Evolutionary conservation across 1,140 invertebrate species (phyloP).

Genomic region (Drosophila tropicalis): DNA sequence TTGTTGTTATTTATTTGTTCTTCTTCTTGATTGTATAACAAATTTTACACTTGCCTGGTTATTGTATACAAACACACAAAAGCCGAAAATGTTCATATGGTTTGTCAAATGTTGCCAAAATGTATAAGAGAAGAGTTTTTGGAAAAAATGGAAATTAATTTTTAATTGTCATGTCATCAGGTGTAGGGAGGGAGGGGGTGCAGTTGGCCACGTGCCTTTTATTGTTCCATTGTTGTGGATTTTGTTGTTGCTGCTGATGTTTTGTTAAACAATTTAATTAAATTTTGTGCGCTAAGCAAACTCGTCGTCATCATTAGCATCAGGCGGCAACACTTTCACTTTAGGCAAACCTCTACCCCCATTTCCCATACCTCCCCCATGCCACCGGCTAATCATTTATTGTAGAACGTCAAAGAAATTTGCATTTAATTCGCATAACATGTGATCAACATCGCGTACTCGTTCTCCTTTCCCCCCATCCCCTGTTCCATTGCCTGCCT

Average conservation of each 20-base stretch:
- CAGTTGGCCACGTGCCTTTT: slow-evolving; percentile 4
- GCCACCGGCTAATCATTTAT: not conserved
- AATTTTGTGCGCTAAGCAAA: slow-evolving; percentile 24
- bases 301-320: slow-evolving; percentile 31
- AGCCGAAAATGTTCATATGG: slow-evolving; percentile 16
- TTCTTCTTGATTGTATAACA: slow-evolving; percentile 24
- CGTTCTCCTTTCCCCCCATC: not conserved
- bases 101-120: slow-evolving; percentile 3
- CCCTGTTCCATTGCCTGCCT: not conserved
- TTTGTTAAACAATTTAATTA: slow-evolving; percentile 24
- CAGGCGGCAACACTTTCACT: slow-evolving; percentile 36
- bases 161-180: slow-evolving; percentile 54
- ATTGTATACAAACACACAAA: slow-evolving; percentile 10
- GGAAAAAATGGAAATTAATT: slow-evolving; percentile 53
- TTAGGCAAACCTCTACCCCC: slow-evolving; percentile 8
- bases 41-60: slow-evolving; percentile 50
- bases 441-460: slow-evolving; percentile 36
- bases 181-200: not conserved
- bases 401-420: slow-evolving; percentile 32
- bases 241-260: slow-evolving; percentile 33
- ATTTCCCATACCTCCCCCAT: not conserved
- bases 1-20: slow-evolving; percentile 20
- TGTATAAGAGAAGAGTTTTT: not conserved
- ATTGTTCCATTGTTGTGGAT: slow-evolving; percentile 33
- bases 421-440: slow-evolving; percentile 56